Evolutionary conservation across 2,797 vertebrate genomes (phyloP).

Genomic region (Nyctibius grandis): DNA sequence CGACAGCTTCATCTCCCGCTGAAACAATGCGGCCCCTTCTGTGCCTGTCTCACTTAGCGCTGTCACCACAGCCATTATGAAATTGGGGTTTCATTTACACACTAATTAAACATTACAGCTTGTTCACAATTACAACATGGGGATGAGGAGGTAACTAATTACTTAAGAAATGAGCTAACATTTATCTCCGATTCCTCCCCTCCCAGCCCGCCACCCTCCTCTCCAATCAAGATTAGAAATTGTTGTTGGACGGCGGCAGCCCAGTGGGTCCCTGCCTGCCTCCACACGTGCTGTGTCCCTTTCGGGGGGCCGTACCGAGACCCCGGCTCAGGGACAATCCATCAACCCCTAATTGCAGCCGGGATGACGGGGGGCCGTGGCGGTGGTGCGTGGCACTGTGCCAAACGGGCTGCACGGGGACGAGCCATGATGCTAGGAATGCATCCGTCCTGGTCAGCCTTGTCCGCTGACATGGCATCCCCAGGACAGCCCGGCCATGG

Average conservation of each 20-base stretch:
- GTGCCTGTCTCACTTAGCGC: conserved; percentile 79
- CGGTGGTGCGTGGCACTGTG: not conserved
- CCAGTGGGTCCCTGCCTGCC: not conserved
- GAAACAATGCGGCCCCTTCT: conserved; percentile 74
- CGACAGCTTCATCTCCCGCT: conserved; percentile 78
- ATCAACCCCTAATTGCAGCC: conserved; percentile 15
- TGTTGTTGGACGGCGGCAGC: conserved; percentile 25
- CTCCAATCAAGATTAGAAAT: conserved; percentile 67
- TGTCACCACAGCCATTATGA: conserved; percentile 82
- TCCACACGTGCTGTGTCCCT: fast-evolving
- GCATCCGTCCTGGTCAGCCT: fast-evolving
- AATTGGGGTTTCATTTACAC: conserved; percentile 86
- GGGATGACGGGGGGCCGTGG: not conserved
- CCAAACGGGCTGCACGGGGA: not conserved
- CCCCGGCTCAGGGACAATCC: not conserved
- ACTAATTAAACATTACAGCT: conserved; percentile 94
- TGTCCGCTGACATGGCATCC: fast-evolving
- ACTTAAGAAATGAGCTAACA: conserved; percentile 87
- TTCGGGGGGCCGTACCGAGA: not conserved
- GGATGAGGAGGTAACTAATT: conserved; percentile 88
- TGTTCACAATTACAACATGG: conserved; percentile 86
- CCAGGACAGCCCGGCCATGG: not conserved
- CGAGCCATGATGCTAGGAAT: fast-evolving
- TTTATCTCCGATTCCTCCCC: conserved; percentile 78
- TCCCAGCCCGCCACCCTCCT: conserved; percentile 26